A percentile compares a stretch with the other conserved stretches of the same genome.
phyloP scores from a whole-genome alignment of 2,888 invertebrate species.

The Seira musarum region DNA sequence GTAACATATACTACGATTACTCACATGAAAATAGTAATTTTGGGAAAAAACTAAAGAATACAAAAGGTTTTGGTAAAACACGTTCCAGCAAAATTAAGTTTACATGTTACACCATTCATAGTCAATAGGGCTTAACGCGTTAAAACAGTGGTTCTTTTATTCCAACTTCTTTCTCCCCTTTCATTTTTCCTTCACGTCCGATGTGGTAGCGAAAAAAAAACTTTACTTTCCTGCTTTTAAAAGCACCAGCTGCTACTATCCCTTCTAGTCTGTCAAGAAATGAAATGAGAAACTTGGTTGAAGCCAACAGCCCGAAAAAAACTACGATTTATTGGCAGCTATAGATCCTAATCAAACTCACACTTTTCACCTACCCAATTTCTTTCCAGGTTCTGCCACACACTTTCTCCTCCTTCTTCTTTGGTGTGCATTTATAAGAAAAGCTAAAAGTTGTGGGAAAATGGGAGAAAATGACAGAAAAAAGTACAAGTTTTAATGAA shows the following conservation, averaged over 20 bases:
- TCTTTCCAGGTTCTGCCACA: conserved; percentile 14
- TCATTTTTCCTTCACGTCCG: conserved; percentile 34
- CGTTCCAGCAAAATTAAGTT: not conserved
- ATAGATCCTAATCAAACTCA: conserved; percentile 59
- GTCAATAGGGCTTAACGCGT: conserved; percentile 1
- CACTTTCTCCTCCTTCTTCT: conserved; percentile 18
- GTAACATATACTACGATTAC: too few species aligned
- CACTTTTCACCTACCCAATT: conserved; percentile 54
- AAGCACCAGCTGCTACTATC: conserved; percentile 47
- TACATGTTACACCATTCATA: not conserved
- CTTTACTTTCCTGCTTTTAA: conserved; percentile 50
- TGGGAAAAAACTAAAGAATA: too few species aligned
- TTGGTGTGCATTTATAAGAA: not conserved
- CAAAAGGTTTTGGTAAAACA: not conserved
- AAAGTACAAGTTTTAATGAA: conserved; percentile 20
- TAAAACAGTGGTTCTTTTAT: conserved; percentile 3
- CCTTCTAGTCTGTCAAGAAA: conserved; percentile 39
- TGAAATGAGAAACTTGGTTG: conserved; percentile 47
- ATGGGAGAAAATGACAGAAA: conserved; percentile 23
- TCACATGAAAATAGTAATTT: too few species aligned
- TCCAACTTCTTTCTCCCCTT: not conserved
- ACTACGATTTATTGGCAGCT: conserved; percentile 57
- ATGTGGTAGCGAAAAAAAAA: not conserved
- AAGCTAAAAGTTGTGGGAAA: conserved; percentile 21
- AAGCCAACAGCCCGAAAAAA: conserved; percentile 30